phyloP scores from a whole-genome alignment of 2,797 vertebrate genomes.

The Sylvilagus floridanus region DNA sequence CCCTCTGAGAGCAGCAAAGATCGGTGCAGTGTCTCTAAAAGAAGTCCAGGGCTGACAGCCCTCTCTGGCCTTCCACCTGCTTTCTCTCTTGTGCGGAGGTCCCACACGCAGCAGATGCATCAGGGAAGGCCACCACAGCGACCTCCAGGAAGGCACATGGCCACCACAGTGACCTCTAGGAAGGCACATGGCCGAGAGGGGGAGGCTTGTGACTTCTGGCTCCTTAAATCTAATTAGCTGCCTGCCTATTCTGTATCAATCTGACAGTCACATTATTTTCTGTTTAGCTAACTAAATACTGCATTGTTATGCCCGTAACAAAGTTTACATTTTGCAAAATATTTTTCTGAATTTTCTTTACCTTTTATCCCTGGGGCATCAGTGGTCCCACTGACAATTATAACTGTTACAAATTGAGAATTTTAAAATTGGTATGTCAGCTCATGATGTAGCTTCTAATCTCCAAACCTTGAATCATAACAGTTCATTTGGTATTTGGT shows the following conservation, averaged over 20 bases:
- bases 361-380: not conserved
- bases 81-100: no score
- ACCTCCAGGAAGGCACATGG: no score
- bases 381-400: not conserved
- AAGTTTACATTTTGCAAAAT: not conserved
- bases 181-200: no score
- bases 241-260: not conserved
- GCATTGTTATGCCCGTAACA: not conserved
- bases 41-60: no score
- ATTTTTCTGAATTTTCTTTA: not conserved
- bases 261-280: not conserved
- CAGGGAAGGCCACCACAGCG: no score
- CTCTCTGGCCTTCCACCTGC: no score
- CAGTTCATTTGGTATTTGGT: not conserved
- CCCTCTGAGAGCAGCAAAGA: no score
- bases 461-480: not conserved
- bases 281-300: not conserved
- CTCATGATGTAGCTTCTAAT: not conserved
- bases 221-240: no score
- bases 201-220: no score
- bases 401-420: not conserved
- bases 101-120: no score
- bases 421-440: not conserved
- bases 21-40: no score
- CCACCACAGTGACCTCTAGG: no score